Evolutionary conservation across 2,797 vertebrate species (phyloP), one percentile per base, ranked within the genome.

Genomic region (Merluccius polli): DNA sequence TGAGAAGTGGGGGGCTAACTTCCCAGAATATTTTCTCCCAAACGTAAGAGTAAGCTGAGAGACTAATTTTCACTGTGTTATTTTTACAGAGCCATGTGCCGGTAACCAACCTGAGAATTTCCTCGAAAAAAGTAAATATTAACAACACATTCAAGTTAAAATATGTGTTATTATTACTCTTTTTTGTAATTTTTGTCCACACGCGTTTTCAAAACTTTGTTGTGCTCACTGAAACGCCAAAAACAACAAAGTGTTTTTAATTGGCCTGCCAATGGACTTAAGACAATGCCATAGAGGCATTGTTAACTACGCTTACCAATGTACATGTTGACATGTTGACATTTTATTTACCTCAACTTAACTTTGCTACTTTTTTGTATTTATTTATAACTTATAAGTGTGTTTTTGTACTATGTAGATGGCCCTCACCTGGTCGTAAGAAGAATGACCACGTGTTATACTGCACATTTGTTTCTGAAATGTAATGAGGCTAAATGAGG

Each of bases 51-150:
- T 77, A 21, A 13, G 65, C 67, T 82, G 1, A 69, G 2, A 27
- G 52, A 38, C 75, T 0, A 76, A 76, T 82, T 85, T 15, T 33
- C 48, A 12, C 10, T 71, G 52, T 73, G 6, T 73, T 16, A 29
- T 59, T 84, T 75, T 91, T 93, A 82, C 91, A 99, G 98, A 95
- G 93, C 86, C 93, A 91, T 80, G 93, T 93, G 91, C 94, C 95
- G 8, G 93, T 99, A 87, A 98, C 96, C 82, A 95, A 97, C 87
- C 90, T 99, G 91, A 96, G 93, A 92, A 98, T 99, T 87, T 99
- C 98, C 73, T 93, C 97, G 8, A 99, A 99, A 93, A 99, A 99
- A 93, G 98, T 99, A 96, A 94, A 86, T 59, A 21, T 73, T 11
- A 16, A 63, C 70, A 65, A 24, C 21, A 30, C 71, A 44, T 18